A percentile compares a stretch with the other conserved stretches of the same genome.
Evolutionary conservation across 1,140 invertebrate genomes (phyloP).

Genomic region (Thaumetopoea pityocampa): DNA sequence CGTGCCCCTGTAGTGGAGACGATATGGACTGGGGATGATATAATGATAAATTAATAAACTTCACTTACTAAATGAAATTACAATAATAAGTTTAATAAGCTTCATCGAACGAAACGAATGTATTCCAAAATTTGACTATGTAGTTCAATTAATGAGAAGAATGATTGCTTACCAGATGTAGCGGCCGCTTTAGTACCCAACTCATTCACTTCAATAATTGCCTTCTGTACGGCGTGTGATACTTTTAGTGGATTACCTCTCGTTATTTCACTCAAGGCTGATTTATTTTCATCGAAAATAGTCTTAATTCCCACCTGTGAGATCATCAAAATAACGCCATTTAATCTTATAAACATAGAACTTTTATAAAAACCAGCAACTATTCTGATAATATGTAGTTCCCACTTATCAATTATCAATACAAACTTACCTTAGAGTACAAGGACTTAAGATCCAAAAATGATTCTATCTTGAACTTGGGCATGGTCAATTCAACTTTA

Average conservation of each 20-base stretch:
- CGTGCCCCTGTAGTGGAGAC: too few species aligned
- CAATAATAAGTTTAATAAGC: too few species aligned
- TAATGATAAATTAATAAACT: neutral
- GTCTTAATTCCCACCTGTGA: conserved; percentile 42
- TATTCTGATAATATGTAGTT: too few species aligned
- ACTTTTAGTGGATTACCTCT: conserved; percentile 22
- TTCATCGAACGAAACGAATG: too few species aligned
- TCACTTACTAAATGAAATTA: too few species aligned
- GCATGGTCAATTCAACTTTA: conserved; percentile 29
- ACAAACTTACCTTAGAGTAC: conserved; percentile 36
- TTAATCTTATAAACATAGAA: too few species aligned
- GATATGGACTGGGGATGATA: too few species aligned
- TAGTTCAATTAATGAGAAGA: neutral
- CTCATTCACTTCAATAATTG: conserved; percentile 43
- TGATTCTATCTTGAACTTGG: conserved; percentile 46
- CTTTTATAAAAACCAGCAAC: too few species aligned
- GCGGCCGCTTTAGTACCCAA: conserved; percentile 41
- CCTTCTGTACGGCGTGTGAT: conserved; percentile 43
- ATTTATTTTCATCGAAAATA: conserved; percentile 27
- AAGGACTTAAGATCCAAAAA: conserved; percentile 29
- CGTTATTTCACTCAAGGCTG: conserved; percentile 30
- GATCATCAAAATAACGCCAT: too few species aligned
- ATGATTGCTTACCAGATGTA: conserved; percentile 29
- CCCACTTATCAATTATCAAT: neutral
- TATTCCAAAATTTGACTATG: too few species aligned